Conservation (phyloP, 2,113 vertebrate species). For the Corythornis madagascariensis region DNA sequence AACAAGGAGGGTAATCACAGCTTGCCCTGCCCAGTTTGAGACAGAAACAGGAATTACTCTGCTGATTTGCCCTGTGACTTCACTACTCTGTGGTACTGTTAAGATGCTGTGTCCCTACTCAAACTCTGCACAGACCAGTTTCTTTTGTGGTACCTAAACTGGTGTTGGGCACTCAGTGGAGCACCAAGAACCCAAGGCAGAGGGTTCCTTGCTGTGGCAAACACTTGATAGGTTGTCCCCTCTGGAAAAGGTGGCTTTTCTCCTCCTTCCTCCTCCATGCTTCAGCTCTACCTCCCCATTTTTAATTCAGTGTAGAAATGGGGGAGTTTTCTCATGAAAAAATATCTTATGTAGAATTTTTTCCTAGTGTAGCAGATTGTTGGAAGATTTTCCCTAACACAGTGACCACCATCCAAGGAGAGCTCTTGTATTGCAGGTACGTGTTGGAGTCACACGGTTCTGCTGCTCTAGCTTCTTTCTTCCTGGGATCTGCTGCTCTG, state of each 20-base stretch:
- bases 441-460: fast-evolving
- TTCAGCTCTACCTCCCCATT: neutral
- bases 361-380: neutral
- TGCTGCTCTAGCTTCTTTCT: neutral
- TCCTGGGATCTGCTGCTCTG: neutral
- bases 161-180: neutral
- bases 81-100: neutral
- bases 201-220: neutral
- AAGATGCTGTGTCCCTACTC: neutral
- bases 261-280: neutral
- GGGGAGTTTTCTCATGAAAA: neutral
- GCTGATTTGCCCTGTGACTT: neutral
- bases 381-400: neutral
- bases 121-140: neutral
- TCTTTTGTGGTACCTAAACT: neutral
- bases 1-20: slow-evolving; percentile 18
- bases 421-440: neutral
- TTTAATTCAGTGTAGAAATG: neutral
- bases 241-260: neutral
- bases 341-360: neutral
- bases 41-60: neutral
- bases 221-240: neutral
- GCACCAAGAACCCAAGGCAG: neutral
- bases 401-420: neutral
- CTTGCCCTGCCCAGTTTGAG: slow-evolving; percentile 16